phyloP scores from a whole-genome alignment of 2,797 vertebrate species.

The Bradypodion ventrale region DNA sequence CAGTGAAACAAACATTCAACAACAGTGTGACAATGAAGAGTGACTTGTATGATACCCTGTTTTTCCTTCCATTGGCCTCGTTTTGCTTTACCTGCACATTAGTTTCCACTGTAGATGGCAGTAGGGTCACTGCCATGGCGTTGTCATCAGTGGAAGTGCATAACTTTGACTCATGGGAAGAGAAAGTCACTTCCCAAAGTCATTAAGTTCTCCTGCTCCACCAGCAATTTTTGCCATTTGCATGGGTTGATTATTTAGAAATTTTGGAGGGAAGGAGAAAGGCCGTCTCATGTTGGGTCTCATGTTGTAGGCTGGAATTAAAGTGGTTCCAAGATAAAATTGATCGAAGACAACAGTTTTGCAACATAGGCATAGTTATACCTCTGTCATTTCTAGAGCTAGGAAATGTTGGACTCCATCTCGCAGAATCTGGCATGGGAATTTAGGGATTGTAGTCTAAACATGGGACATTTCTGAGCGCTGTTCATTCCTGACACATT shows the following conservation, averaged over 20 bases:
- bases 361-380: neutral
- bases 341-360: neutral
- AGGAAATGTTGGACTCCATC: too few relatives aligned
- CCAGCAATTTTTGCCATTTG: neutral
- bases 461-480: neutral
- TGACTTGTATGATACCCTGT: neutral
- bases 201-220: neutral
- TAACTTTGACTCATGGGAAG: neutral
- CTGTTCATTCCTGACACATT: neutral
- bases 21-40: neutral
- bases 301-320: neutral
- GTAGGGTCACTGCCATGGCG: neutral
- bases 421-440: too few relatives aligned
- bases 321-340: neutral
- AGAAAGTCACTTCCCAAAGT: neutral
- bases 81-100: neutral
- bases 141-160: neutral
- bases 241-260: neutral
- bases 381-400: too few relatives aligned
- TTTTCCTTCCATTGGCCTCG: neutral
- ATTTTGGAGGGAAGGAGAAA: neutral
- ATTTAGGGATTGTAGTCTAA: too few relatives aligned
- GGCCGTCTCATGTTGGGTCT: neutral
- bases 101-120: too few relatives aligned
- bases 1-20: neutral